Evolutionary conservation across 2,797 vertebrate genomes (phyloP), one percentile per base, ranked within the genome.

Genomic region (Micromesistius poutassou): DNA sequence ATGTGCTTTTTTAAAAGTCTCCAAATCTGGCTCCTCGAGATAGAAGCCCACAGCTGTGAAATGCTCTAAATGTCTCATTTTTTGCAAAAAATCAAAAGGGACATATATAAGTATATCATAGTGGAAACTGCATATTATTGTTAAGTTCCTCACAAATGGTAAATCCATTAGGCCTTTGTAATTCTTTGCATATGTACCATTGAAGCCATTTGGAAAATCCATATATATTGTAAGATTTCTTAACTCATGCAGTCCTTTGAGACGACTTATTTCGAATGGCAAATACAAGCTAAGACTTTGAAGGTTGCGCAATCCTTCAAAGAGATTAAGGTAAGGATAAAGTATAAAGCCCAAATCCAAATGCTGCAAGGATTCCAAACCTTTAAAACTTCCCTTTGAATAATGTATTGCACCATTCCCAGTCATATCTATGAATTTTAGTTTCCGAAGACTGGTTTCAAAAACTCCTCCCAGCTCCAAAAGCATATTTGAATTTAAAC

Each of bases 1-100:
- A n/a, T 72, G 75, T 8, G 77, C 76, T 68, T 72, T 4, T 33
- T 62, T 36, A 72, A 78, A 81, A 13, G 72, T 80, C 30, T 76
- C 30, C 1, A 16, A 30, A 30, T 80, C 36, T 5, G 71, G 35
- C 3, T 55, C 8, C 2, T 0, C 5, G 1, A 22, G 5, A 10
- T 72, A 80, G 35, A 76, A 78, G 0, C 12, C 55, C 1, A 55
- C 36, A 0, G 38, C 6, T 31, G 9, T 2, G 6, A 79, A 79
- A 25, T 33, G 8, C 16, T 77, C 46, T 25, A 82, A 76, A 38
- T 9, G 75, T 22, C 22, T 46, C 2, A 81, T 76, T 22, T 75
- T 74, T 1, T 8, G 70, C 12, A 84, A n/a, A 3, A 79, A 8
- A 30, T 79, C 66, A 71, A 42, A 28, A 55, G 73, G 8, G 6